Evolutionary conservation across 2,113 vertebrate genomes (phyloP), one percentile per base, ranked within the genome.

Genomic region (Monarcha castaneiventris): DNA sequence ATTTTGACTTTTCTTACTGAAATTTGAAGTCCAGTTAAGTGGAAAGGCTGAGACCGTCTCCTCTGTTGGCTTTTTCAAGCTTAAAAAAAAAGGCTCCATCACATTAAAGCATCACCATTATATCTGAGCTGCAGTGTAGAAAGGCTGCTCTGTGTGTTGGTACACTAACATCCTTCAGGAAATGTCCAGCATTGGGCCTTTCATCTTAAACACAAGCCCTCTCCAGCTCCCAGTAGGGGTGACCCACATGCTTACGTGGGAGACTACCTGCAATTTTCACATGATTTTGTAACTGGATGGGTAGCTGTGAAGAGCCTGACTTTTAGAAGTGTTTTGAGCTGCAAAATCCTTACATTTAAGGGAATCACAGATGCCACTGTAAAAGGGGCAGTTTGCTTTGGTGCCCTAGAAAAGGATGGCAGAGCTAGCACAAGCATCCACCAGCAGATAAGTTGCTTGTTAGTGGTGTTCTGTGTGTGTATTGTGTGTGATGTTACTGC

Each of bases 381-480:
- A 52, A 89, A 58, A 56, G 2, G 4, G 13, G 44, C 11, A 37
- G 16, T 67, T 91, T 62, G 56, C 27, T 61, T 55, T 59, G 49
- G 10, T 84, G 58, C 35, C 43, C 32, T 55, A 13, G 73, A 37
- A 83, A 11, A 55, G 54, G 55, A 43, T 35, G 30, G 37, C 54
- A 80, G 35, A 68, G 21, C 16, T 73, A 48, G 25, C 39, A 15
- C 13, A 73, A 37, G 71, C 49, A 35, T 52, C 49, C 0, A 1
- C 30, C 29, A 62, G 43, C 1, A 10, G 61, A 41, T 41, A 25
- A 81, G 3, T 20, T 84, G 37, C 46, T 87, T 61, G 16, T 41
- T 77, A 64, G 43, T 56, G 30, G 30, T 76, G 16, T 86, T 86
- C 13, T 1, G 0, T 56, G 16, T 5, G 1, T 3, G 0, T 19